Base-by-base conservation (phyloP, 2,113 vertebrate genomes). In the Phrynosoma platyrhinos region DNA sequence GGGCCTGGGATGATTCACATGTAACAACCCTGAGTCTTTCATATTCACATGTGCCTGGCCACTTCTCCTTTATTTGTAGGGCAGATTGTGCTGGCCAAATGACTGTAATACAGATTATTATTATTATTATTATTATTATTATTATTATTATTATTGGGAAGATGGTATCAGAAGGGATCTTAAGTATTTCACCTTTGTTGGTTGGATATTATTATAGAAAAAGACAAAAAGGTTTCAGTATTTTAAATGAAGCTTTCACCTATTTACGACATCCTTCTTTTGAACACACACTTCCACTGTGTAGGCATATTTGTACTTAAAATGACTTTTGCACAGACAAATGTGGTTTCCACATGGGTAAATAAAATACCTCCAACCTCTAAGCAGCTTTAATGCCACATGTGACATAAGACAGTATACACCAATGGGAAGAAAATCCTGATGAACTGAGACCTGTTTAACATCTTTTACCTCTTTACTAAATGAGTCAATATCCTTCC, bases 321-420 rank as follows among this genome's bases (percentile, higher is more conserved):
- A 82, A 83, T 77, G 66, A 68, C 80, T 83, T 83, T 69, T 77
- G 81, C 9, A 21, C 66, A 55, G 75, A 88, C 42, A 88, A 87
- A 88, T 88, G 74, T 88, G 87, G 62, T 69, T 88, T 68, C 80
- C 87, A 88, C 81, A 88, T 88, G 87, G 74, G n/a, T 83, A 32
- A 69, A 55, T 72, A 83, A 88, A 78, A 69, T 77, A 78, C 16
- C 68, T 88, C 62, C 32, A 78, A 21, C 62, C 7, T 53, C 74
- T 69, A 77, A 68, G 68, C 69, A 66, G 36, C 55, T 82, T 88
- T 75, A 42, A 53, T 82, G 40, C 86, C 71, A 77, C 72, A 87
- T 83, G 72, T 52, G 53, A 75, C 36, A 32, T 5, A 88, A 71
- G 36, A 18, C 21, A 82, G 42, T 77, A 74, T 27, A 53, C n/a